These are phyloP conservation scores for Xiphophorus birchmanni DNA, from an alignment of 2,797 vertebrate genomes.

Conservation along the genomic window DNA sequence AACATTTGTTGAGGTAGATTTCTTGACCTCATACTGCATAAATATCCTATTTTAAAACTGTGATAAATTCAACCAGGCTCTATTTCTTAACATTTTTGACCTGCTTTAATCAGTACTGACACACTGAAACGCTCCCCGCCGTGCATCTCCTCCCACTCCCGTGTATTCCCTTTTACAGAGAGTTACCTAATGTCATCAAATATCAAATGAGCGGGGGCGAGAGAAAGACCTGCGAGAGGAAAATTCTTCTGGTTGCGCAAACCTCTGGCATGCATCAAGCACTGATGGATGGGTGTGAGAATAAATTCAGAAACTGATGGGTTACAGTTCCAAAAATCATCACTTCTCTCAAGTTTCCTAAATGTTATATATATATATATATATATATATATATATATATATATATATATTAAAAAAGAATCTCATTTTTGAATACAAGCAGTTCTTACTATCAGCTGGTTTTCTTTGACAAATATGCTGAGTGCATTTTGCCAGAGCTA, in stretches of 20 bases:
- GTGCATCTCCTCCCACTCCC: conserved; percentile 19
- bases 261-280: background rate
- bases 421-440: background rate
- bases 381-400: too few relatives aligned
- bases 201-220: conserved; percentile 19
- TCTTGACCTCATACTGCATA: background rate
- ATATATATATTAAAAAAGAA: background rate
- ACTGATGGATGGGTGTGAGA: background rate
- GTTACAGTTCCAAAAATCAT: background rate
- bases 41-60: background rate
- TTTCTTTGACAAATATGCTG: background rate
- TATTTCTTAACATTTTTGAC: conserved; percentile 1
- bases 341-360: background rate
- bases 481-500: conserved; percentile 16
- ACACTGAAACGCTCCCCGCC: conserved; percentile 19
- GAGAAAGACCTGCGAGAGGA: conserved; percentile 3
- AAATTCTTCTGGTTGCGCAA: conserved; percentile 18
- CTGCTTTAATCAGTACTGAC: conserved; percentile 44
- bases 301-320: background rate
- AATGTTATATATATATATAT: background rate
- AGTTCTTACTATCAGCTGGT: conserved; percentile 2
- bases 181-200: conserved; percentile 25
- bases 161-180: conserved; percentile 8
- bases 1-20: background rate
- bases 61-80: background rate